A percentile compares a stretch with the other conserved stretches of the same genome.
Evolutionary conservation across 2,113 vertebrate genomes (phyloP).

Genomic region (Synodontis membranacea): DNA sequence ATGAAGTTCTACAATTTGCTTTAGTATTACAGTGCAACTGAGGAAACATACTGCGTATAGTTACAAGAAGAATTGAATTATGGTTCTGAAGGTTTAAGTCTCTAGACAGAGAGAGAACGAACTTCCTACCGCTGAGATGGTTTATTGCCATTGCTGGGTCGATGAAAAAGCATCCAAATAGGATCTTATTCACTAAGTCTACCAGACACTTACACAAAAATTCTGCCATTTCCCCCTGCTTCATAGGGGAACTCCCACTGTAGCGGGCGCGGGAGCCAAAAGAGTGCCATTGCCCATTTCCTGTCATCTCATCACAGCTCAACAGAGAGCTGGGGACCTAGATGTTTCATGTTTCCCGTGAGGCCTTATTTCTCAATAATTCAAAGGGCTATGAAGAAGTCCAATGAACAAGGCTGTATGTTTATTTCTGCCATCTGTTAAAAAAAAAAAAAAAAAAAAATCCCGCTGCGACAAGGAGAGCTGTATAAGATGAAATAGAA

Average conservation of each 20-base stretch:
- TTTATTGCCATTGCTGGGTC: not conserved
- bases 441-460: constrained; percentile 63
- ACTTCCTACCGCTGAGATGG: not conserved
- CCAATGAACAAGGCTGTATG: constrained; percentile 69
- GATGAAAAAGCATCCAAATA: constrained; percentile 17
- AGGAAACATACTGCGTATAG: not conserved
- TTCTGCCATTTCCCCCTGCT: not conserved
- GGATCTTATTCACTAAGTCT: not conserved
- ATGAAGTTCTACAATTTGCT: not conserved
- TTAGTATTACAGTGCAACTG: not conserved
- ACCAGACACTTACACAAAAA: not conserved
- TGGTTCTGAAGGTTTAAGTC: not conserved
- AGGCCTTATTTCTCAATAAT: constrained; percentile 62
- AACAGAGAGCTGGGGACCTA: constrained; percentile 25
- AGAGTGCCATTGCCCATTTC: constrained; percentile 34
- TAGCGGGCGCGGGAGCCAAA: constrained; percentile 10
- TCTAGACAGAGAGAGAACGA: not conserved
- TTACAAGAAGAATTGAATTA: not conserved
- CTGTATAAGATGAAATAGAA: constrained; percentile 63
- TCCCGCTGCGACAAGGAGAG: constrained; percentile 54
- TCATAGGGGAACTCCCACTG: constrained; percentile 8
- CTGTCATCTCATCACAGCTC: constrained; percentile 34
- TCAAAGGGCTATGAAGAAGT: constrained; percentile 62
- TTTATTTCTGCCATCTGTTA: constrained; percentile 74
- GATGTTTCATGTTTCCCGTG: constrained; percentile 42